Percentiles rank a stretch among this genome's conserved stretches.
phyloP scores from a whole-genome alignment of 2,113 vertebrate genomes.

The Vicugna pacos region DNA sequence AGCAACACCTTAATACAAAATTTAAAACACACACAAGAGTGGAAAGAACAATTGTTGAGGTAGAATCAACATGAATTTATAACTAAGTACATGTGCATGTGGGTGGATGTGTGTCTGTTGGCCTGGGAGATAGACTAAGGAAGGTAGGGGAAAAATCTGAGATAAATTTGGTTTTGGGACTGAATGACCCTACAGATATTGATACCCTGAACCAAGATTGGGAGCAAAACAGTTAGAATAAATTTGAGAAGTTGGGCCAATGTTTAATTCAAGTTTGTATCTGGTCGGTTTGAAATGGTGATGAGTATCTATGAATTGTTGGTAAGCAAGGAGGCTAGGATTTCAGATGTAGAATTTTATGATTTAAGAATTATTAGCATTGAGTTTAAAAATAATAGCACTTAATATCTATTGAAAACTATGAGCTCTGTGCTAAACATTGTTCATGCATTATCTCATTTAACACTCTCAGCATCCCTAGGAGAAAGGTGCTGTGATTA shows the following conservation, averaged over 20 bases:
- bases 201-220: not conserved
- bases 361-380: not conserved
- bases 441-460: not conserved
- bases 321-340: not conserved
- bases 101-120: not conserved
- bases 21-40: not conserved
- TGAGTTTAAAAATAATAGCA: not conserved
- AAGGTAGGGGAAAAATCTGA: not conserved
- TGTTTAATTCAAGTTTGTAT: not conserved
- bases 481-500: not conserved
- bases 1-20: not conserved
- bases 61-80: not conserved
- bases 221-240: not conserved
- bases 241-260: not conserved
- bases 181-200: not conserved
- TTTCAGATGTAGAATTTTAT: conserved; percentile 20
- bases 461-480: not conserved
- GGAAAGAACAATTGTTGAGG: not conserved
- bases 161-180: not conserved
- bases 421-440: not conserved
- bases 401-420: not conserved
- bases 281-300: not conserved
- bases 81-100: not conserved
- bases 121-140: not conserved
- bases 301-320: not conserved